Base-by-base conservation (phyloP, 2,888 invertebrate genomes). In the Mellilla xanthometata region DNA sequence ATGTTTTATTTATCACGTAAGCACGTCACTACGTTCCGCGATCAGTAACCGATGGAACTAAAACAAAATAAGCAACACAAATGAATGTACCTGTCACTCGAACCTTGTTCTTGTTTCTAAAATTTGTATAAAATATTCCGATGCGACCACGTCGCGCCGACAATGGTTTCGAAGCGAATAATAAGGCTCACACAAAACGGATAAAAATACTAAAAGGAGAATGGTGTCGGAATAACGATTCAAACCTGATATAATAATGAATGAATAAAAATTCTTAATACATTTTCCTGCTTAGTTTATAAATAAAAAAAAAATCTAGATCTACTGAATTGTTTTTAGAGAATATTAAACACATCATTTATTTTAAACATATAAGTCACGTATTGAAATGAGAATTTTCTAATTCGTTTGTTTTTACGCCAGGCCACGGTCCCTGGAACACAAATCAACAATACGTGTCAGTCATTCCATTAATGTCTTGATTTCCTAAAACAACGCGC, bases 41-140 rank as follows among this genome's bases (percentile, higher is more conserved):
- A 86, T 86, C 76, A 80, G 77, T 76, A 80, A 75, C 72, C 78
- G 81, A 82, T 82, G 82, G 83, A 85, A 24, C 76, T 78, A 81
- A 83, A 72, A 78, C 78, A 88, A 87, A 87, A 85, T 80, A 81
- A 87, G 74, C 80, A 86, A 73, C 74, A 79, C 72, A 75, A 87
- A 83, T 79, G 78, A 79, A 79, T 89, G 87, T 89, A 86, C 80
- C 88, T 88, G 88, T 89, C 88, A 87, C 83, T 80, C 78, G 68
- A 64, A 61, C 73, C 78, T 80, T 85, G 84, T 85, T 89, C 80
- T 87, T 88, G 77, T 87, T 83, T 84, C 84, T 83, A 82, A 86
- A 86, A 88, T 88, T 88, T 87, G 87, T 87, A 87, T 88, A 88
- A 89, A 85, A 86, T 88, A 89, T 89, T 86, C 88, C 66, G 76